These are phyloP conservation scores for Ibycter americanus DNA, from an alignment of 2,797 vertebrate species.

Conservation along the genomic window DNA sequence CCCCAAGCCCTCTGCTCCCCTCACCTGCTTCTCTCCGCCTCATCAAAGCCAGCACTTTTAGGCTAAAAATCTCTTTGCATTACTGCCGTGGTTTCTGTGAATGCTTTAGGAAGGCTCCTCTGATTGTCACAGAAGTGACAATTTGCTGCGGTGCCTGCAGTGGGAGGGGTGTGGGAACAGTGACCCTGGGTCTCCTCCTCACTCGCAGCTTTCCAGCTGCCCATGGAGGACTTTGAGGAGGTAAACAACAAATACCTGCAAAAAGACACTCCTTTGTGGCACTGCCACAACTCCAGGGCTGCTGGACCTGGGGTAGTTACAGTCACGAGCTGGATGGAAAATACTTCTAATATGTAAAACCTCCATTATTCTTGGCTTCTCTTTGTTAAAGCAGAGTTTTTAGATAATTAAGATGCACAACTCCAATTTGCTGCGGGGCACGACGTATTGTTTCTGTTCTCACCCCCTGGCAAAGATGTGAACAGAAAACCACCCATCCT, in stretches of 20 bases:
- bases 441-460: background rate
- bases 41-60: background rate
- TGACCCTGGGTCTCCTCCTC: background rate
- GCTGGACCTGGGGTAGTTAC: background rate
- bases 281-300: background rate
- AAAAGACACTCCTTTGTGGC: background rate
- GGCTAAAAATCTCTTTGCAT: background rate
- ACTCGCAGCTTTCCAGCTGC: background rate
- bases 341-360: background rate
- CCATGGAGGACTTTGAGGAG: background rate
- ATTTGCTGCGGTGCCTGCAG: background rate
- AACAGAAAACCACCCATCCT: background rate
- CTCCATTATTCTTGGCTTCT: background rate
- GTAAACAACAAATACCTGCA: background rate
- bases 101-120: background rate
- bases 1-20: background rate
- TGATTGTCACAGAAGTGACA: background rate
- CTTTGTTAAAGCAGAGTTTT: background rate
- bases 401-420: background rate
- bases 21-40: rapidly evolving
- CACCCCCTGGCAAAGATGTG: background rate
- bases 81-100: background rate
- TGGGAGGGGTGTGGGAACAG: background rate
- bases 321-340: background rate
- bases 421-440: background rate